These are phyloP conservation scores for Melanotaenia nigrans DNA, from an alignment of 2,797 vertebrate species.

Conservation along the genomic window DNA sequence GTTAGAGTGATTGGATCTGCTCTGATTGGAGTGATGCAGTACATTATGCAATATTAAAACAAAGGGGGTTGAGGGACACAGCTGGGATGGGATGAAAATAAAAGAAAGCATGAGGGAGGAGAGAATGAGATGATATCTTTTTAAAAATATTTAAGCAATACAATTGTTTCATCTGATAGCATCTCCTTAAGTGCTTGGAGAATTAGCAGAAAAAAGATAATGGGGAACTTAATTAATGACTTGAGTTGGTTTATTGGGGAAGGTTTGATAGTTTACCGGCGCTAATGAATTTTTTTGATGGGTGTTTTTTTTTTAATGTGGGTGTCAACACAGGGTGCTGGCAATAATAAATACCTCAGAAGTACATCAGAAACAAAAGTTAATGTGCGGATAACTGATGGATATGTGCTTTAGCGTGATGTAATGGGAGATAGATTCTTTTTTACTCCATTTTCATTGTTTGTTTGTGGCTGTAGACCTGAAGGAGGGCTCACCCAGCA, in stretches of 20 bases:
- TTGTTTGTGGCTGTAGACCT: conserved; percentile 60
- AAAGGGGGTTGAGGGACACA: neutral
- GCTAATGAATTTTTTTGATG: conserved; percentile 21
- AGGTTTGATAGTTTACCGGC: conserved; percentile 25
- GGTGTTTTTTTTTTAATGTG: conserved; percentile 6
- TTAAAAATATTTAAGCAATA: conserved; percentile 16
- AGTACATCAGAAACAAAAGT: conserved; percentile 8
- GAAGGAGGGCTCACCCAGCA: conserved; percentile 80
- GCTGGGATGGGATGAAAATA: conserved; percentile 27
- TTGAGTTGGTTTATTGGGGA: neutral
- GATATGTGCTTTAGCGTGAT: neutral
- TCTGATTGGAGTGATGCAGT: conserved; percentile 58
- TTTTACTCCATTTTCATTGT: conserved; percentile 6
- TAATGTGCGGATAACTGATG: neutral
- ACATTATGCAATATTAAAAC: conserved; percentile 44
- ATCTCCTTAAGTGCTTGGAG: conserved; percentile 4
- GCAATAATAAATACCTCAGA: neutral
- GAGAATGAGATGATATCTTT: conserved; percentile 16
- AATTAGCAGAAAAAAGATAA: conserved; percentile 17
- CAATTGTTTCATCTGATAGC: conserved; percentile 29
- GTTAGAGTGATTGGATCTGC: conserved; percentile 53
- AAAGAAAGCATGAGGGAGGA: conserved; percentile 25
- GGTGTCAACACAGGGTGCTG: neutral
- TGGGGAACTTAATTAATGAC: neutral
- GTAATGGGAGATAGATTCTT: neutral